These are phyloP conservation scores for Sprattus sprattus DNA, from an alignment of 2,113 vertebrate species.

Conservation along the genomic window DNA sequence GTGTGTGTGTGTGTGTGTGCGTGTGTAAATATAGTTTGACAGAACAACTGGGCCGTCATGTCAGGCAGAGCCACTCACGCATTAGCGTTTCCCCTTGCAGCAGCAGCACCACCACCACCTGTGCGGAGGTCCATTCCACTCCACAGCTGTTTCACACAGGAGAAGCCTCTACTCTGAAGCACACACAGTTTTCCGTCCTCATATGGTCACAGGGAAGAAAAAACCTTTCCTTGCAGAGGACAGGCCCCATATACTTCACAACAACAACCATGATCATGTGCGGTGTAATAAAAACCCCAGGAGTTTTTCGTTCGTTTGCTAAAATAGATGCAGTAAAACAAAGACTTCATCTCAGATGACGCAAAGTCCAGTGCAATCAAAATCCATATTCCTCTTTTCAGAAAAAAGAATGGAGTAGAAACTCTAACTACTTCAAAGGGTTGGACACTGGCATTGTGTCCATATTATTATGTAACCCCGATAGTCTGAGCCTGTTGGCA, in stretches of 20 bases:
- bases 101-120: conserved; percentile 3
- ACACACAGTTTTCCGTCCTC: background rate
- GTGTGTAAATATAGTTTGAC: background rate
- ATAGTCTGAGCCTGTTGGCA: background rate
- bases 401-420: background rate
- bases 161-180: background rate
- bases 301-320: background rate
- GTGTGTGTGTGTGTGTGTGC: conserved; percentile 16
- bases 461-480: background rate
- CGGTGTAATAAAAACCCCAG: background rate
- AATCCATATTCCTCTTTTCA: background rate
- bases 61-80: background rate
- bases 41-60: background rate
- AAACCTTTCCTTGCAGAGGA: background rate
- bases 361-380: background rate
- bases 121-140: conserved; percentile 6
- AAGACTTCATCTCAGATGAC: background rate
- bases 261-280: background rate
- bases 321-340: background rate
- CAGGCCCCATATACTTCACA: background rate
- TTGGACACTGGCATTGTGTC: background rate
- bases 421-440: background rate
- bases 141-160: conserved; percentile 34
- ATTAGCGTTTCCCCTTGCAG: background rate
- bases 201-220: background rate